Evolutionary conservation across 1,140 invertebrate species (phyloP).

Genomic region (Drosophila punjabiensis): DNA sequence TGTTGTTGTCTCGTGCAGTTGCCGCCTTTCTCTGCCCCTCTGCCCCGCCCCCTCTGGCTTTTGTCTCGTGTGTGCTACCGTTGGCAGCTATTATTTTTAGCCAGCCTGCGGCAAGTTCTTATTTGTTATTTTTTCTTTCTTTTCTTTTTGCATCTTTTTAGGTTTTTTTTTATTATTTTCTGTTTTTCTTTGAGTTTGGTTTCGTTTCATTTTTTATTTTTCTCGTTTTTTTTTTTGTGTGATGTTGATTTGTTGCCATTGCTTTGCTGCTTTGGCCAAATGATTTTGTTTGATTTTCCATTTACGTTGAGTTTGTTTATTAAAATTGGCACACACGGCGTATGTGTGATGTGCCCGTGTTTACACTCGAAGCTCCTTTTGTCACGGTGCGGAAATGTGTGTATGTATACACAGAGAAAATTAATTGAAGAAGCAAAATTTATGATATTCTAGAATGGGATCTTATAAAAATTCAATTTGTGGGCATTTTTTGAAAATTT

Average conservation of each 20-base stretch:
- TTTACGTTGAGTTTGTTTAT: constrained; percentile 80
- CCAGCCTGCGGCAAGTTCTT: constrained; percentile 66
- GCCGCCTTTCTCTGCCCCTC: constrained; percentile 19
- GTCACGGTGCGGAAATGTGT: constrained; percentile 1
- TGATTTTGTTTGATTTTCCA: constrained; percentile 80
- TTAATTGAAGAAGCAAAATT: background rate
- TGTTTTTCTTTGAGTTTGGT: constrained; percentile 27
- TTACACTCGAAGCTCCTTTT: constrained; percentile 48
- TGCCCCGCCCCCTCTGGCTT: constrained; percentile 8
- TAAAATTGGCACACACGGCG: constrained; percentile 80
- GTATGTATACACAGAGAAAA: background rate
- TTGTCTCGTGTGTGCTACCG: constrained; percentile 61
- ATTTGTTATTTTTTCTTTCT: constrained; percentile 51
- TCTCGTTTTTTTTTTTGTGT: constrained; percentile 5
- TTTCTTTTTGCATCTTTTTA: constrained; percentile 56
- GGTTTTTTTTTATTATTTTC: constrained; percentile 56
- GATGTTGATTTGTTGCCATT: constrained; percentile 50
- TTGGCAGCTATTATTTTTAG: constrained; percentile 77
- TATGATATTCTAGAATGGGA: background rate
- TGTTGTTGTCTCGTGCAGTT: constrained; percentile 59
- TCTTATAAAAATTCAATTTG: fast-evolving
- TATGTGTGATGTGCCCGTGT: constrained; percentile 72
- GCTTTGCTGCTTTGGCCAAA: constrained; percentile 41
- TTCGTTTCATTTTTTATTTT: constrained; percentile 15
- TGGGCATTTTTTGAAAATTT: background rate